phyloP scores from a whole-genome alignment of 2,113 vertebrate species.

The Corvus hawaiiensis region DNA sequence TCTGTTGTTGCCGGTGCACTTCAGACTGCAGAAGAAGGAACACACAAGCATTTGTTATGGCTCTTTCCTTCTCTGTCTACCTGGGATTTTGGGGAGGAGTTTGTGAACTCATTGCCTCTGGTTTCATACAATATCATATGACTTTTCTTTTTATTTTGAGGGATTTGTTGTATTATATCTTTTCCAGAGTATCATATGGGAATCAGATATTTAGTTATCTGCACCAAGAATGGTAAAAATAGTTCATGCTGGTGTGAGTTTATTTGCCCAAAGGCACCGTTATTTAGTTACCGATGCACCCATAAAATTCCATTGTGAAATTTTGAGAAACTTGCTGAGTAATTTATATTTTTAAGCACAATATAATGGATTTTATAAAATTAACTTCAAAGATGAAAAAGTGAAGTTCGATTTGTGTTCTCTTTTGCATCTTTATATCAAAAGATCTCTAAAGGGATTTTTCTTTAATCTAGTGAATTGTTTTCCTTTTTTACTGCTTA shows the following conservation, averaged over 20 bases:
- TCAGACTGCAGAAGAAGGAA: neutral
- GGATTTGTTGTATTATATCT: neutral
- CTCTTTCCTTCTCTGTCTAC: neutral
- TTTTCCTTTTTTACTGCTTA: neutral
- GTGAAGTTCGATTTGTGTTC: neutral
- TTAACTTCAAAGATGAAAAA: neutral
- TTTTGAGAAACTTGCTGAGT: neutral
- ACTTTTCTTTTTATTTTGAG: neutral
- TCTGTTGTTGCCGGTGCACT: neutral
- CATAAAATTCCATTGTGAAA: neutral
- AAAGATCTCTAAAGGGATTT: neutral
- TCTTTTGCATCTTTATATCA: neutral
- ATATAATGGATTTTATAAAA: neutral
- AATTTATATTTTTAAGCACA: conserved; percentile 3
- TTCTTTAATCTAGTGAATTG: neutral
- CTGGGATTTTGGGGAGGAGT: neutral
- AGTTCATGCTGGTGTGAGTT: neutral
- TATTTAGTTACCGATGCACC: neutral
- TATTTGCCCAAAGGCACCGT: neutral
- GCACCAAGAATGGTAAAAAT: neutral
- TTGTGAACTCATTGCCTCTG: neutral
- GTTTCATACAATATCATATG: neutral
- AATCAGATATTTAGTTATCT: neutral
- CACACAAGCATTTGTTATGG: neutral
- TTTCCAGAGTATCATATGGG: neutral